phyloP scores from a whole-genome alignment of 2,113 vertebrate genomes.

The Gallinago paraguaiae region DNA sequence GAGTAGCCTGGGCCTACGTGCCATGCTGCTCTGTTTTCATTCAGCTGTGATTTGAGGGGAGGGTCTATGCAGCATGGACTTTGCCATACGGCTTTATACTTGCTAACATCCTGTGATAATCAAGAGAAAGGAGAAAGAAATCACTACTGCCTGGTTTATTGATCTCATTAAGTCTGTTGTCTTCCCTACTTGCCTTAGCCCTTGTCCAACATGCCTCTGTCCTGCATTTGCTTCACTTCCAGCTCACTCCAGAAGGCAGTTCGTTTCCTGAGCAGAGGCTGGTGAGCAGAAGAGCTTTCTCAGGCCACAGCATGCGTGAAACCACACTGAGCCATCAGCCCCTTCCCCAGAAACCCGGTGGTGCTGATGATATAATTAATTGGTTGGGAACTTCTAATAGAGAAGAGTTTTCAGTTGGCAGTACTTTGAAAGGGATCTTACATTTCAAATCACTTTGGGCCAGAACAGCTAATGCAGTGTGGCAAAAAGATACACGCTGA shows the following conservation, averaged over 20 bases:
- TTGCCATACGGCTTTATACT: neutral
- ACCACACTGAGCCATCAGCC: neutral
- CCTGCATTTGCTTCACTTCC: neutral
- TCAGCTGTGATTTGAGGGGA: neutral
- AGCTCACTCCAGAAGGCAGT: neutral
- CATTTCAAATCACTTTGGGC: neutral
- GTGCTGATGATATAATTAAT: neutral
- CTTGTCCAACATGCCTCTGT: neutral
- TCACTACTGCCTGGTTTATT: neutral
- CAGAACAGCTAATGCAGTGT: neutral
- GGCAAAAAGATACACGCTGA: neutral
- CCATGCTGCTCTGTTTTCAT: neutral
- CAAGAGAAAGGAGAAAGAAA: neutral
- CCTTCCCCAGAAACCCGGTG: neutral
- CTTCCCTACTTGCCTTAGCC: neutral
- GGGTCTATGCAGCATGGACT: neutral
- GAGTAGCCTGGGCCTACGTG: neutral
- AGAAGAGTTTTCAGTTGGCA: neutral
- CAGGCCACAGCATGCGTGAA: neutral
- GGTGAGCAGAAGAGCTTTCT: neutral
- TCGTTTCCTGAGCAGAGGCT: rapidly evolving
- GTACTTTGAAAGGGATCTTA: neutral
- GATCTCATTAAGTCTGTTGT: neutral
- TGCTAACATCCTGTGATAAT: neutral
- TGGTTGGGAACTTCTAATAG: neutral